Evolutionary conservation across 2,113 vertebrate species (phyloP), one percentile per base, ranked within the genome.

Genomic region (Heloderma charlesbogerti): DNA sequence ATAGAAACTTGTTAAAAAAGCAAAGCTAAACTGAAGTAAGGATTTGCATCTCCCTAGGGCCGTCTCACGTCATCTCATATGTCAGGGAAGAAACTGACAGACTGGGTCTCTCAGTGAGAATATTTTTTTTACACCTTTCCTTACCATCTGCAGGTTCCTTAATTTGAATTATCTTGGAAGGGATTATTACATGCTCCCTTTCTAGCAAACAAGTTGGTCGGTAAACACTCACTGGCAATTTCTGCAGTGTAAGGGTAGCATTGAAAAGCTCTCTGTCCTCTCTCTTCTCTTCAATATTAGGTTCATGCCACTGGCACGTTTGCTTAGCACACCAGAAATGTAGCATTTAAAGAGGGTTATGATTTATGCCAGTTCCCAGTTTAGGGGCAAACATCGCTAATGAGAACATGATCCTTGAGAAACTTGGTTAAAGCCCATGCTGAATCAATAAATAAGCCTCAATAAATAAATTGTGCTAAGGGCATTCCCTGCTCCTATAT

Each of bases 321-420:
- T 72, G 6, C 20, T 90, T 67, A 89, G 8, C 84, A 48, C 16
- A 84, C 92, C 75, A 78, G 91, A 91, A 94, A 79, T 83, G 5
- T 88, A 3, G 20, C 31, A 80, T 22, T 82, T 43, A 93, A 83
- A 8, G 22, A 31, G 34, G 20, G 18, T 43, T 13, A 69, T 67
- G n/a, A 40, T 77, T 92, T 71, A 31, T 89, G 80, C 51, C 71
- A 3, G 9, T 87, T 93, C 15, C 29, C 29, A 89, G 9, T 67
- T 40, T 74, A 37, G 4, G n/a, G n/a, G 71, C 91, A 92, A 91
- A 93, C 78, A 92, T 69, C 69, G 4, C 10, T 18, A 67, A 51
- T 10, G n/a, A 5, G 3, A 67, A 57, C 13, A 25, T 75, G 57
- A 86, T 0, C 0, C 31, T 89, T 40, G 67, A 51, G 81, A 84